Evolutionary conservation across 2,113 vertebrate genomes (phyloP).

Genomic region (Forbesichthys agassizii): DNA sequence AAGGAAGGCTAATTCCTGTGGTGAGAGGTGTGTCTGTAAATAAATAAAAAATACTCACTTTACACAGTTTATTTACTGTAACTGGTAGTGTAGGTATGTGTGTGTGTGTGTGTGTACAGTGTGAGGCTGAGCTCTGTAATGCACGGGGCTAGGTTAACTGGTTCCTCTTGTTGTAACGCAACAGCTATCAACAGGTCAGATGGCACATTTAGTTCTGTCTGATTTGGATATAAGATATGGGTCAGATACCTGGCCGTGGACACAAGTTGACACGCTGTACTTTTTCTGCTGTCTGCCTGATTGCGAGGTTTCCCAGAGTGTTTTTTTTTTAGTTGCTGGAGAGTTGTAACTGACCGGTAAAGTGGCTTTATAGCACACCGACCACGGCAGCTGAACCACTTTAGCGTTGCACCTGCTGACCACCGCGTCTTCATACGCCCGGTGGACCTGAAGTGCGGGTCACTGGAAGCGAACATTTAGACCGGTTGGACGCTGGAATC

Average conservation of each 20-base stretch:
- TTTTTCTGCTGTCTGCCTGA: conserved; percentile 1
- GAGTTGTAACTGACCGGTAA: conserved; percentile 11
- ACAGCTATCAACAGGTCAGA: conserved; percentile 26
- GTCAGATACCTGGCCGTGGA: conserved; percentile 34
- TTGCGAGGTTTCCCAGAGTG: conserved; percentile 13
- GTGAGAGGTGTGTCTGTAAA: conserved; percentile 47
- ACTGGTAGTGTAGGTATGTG: conserved; percentile 32
- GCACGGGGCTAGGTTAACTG: conserved; percentile 62
- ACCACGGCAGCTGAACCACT: conserved; percentile 34
- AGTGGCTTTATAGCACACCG: background rate
- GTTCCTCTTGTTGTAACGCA: conserved; percentile 67
- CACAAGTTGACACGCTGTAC: background rate
- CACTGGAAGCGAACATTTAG: conserved; percentile 28
- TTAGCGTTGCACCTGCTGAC: conserved; percentile 65
- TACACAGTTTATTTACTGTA: conserved; percentile 46
- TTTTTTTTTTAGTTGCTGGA: conserved; percentile 31
- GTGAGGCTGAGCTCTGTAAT: conserved; percentile 6
- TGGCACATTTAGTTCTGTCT: conserved; percentile 10
- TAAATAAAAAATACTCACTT: conserved; percentile 8
- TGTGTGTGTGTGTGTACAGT: background rate
- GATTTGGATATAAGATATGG: conserved; percentile 43
- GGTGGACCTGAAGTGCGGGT: conserved; percentile 43
- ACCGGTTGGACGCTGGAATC: conserved; percentile 39
- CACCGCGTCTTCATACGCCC: conserved; percentile 27
- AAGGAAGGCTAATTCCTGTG: conserved; percentile 30